Percentiles rank a stretch among this genome's conserved stretches.
Evolutionary conservation across 1,140 invertebrate species (phyloP).

Genomic region (Drosophila kikkawai): DNA sequence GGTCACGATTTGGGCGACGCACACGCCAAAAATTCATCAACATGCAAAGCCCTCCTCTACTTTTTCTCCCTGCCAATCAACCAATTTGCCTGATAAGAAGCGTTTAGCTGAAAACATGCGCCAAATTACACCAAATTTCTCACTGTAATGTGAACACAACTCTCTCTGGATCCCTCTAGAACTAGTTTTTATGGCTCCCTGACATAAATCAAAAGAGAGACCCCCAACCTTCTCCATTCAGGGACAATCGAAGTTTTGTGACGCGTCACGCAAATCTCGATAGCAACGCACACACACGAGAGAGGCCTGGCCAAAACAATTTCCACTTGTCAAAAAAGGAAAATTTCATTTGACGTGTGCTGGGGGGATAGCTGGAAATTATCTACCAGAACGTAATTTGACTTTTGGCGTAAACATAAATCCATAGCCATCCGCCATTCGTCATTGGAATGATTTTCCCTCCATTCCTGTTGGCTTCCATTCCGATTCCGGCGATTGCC

Average conservation of each 20-base stretch:
- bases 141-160: conserved; percentile 64
- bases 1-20: conserved; percentile 76
- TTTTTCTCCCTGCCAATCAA: conserved; percentile 45
- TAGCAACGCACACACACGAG: conserved; percentile 35
- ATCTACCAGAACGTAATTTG: conserved; percentile 46
- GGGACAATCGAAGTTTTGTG: conserved; percentile 58
- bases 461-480: conserved; percentile 19
- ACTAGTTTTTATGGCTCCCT: conserved; percentile 61
- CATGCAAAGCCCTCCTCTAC: conserved; percentile 56
- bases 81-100: conserved; percentile 82
- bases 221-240: not conserved
- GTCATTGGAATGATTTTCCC: conserved; percentile 47
- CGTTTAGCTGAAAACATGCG: conserved; percentile 79
- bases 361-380: conserved; percentile 22
- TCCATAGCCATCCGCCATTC: conserved; percentile 59
- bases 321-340: conserved; percentile 61
- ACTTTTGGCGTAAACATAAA: conserved; percentile 54
- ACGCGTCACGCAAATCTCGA: conserved; percentile 74
- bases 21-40: conserved; percentile 80
- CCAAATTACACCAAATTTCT: conserved; percentile 80
- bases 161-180: conserved; percentile 1
- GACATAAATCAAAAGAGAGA: conserved; percentile 70
- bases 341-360: conserved; percentile 56
- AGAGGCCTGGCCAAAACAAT: conserved; percentile 40
- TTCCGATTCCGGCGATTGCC: conserved; percentile 4